phyloP scores from a whole-genome alignment of 1,140 invertebrate species.

The Brachystomella parvula region DNA sequence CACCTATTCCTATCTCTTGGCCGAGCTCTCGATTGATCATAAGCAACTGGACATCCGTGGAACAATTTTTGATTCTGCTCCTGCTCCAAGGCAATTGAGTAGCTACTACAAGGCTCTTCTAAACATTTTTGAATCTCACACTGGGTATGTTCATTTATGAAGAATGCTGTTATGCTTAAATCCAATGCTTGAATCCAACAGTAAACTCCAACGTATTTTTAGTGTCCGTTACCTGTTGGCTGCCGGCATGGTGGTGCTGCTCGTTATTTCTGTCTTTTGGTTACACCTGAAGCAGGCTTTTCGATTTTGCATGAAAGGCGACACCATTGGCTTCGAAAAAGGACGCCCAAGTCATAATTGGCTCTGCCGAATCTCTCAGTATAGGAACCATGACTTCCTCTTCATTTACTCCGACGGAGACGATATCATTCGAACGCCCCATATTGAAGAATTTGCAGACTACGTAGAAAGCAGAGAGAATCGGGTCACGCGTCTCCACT shows the following conservation, averaged over 20 bases:
- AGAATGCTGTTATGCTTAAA: no score
- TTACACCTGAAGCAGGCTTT: slow-evolving; percentile 20
- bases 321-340: slow-evolving; percentile 36
- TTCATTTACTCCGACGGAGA: slow-evolving; percentile 67
- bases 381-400: slow-evolving; percentile 54
- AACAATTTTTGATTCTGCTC: slow-evolving; percentile 66
- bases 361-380: slow-evolving; percentile 46
- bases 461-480: slow-evolving; percentile 37
- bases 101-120: slow-evolving; percentile 53
- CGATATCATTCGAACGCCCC: slow-evolving; percentile 47
- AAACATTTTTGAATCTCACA: slow-evolving; percentile 47
- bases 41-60: slow-evolving; percentile 55
- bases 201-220: slow-evolving; percentile 6
- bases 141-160: slow-evolving; percentile 12
- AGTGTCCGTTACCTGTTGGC: slow-evolving; percentile 22
- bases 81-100: slow-evolving; percentile 53
- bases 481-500: slow-evolving; percentile 21
- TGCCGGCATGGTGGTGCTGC: slow-evolving; percentile 15
- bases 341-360: slow-evolving; percentile 26
- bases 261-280: slow-evolving; percentile 32
- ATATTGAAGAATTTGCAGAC: slow-evolving; percentile 42
- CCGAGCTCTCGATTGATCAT: slow-evolving; percentile 46
- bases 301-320: slow-evolving; percentile 15
- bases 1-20: slow-evolving; percentile 57
- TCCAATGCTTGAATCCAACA: background rate